Evolutionary conservation across 2,797 vertebrate species (phyloP).

Genomic region (Cercopithecus mitis): DNA sequence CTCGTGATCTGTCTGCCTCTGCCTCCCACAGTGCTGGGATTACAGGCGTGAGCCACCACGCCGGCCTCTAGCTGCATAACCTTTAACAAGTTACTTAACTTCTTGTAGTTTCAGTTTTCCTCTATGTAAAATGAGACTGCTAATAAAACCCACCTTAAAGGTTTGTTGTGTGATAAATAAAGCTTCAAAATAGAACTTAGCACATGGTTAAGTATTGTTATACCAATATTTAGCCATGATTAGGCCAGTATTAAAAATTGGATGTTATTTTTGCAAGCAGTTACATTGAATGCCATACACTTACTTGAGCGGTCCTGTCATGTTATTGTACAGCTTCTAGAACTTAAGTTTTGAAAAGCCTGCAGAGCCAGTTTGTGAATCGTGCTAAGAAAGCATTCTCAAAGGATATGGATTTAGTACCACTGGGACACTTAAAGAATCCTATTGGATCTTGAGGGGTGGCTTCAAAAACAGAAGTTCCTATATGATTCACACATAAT

Average conservation of each 20-base stretch:
- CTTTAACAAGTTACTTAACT: conserved; percentile 13
- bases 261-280: background rate
- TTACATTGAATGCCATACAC: background rate
- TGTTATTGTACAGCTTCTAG: background rate
- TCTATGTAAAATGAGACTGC: background rate
- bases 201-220: background rate
- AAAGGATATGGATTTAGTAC: background rate
- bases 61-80: background rate
- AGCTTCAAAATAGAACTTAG: background rate
- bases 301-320: background rate
- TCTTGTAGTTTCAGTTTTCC: background rate
- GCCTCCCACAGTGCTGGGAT: too few relatives aligned
- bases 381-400: background rate
- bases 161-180: background rate
- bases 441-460: background rate
- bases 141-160: background rate
- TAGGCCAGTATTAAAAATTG: background rate
- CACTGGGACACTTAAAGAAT: background rate
- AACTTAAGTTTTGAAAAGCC: background rate
- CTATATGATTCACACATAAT: background rate
- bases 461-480: conserved; percentile 32
- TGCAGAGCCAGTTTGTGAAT: background rate
- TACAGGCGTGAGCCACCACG: too few relatives aligned
- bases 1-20: too few relatives aligned
- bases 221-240: background rate